Evolutionary conservation across 2,113 vertebrate species (phyloP).

Genomic region (Chaetura pelagica): DNA sequence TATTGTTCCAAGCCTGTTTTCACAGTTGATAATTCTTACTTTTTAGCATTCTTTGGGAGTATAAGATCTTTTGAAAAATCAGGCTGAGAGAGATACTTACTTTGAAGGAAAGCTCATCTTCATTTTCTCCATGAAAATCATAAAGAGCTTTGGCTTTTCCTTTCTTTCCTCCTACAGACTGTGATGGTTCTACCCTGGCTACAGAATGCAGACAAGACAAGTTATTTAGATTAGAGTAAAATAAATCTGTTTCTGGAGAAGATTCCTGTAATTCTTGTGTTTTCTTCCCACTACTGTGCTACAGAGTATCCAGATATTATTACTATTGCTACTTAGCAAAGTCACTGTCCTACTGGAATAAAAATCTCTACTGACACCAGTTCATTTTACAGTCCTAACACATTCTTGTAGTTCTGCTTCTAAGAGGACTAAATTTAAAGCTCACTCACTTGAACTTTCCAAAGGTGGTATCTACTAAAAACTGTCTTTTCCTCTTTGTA

Average conservation of each 20-base stretch:
- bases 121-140: constrained; percentile 84
- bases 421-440: background rate
- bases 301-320: background rate
- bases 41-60: background rate
- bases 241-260: background rate
- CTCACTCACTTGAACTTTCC: background rate
- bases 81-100: constrained; percentile 66
- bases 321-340: background rate
- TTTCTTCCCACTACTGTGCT: background rate
- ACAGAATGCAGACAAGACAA: constrained; percentile 29
- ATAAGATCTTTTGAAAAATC: background rate
- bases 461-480: background rate
- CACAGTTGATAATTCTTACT: background rate
- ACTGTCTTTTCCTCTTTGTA: background rate
- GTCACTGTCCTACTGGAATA: background rate
- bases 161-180: constrained; percentile 40
- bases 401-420: background rate
- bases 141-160: constrained; percentile 85
- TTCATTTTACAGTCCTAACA: background rate
- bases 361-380: background rate
- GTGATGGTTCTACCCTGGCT: constrained; percentile 55
- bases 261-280: background rate
- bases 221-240: background rate
- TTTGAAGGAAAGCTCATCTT: constrained; percentile 91
- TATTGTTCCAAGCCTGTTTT: background rate